Conservation (phyloP, 2,113 vertebrate genomes). For the Callaeas wilsoni region DNA sequence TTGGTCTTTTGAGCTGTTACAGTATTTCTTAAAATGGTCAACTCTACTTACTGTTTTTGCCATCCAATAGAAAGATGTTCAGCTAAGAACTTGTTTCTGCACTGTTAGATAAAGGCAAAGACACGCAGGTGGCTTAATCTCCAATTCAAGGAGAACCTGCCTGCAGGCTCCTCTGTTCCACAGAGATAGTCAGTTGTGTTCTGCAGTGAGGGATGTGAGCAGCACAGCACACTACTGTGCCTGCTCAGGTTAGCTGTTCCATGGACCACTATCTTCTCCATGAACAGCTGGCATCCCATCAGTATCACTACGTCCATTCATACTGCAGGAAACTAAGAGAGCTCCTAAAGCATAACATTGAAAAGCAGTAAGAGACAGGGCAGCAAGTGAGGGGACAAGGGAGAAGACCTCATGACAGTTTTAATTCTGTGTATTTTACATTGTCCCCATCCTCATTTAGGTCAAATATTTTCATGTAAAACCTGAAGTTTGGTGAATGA, state of each 20-base stretch:
- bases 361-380: background rate
- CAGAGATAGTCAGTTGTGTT: background rate
- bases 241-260: background rate
- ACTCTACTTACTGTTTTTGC: background rate
- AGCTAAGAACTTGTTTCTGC: background rate
- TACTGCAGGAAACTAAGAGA: background rate
- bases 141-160: fast-evolving
- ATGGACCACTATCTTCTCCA: background rate
- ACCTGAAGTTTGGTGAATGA: background rate
- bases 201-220: background rate
- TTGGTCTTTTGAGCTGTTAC: background rate
- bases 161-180: background rate
- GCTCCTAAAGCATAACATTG: background rate
- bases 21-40: background rate
- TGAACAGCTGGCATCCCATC: background rate
- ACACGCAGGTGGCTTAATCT: background rate
- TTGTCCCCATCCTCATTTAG: background rate
- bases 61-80: background rate
- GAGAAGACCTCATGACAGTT: fast-evolving
- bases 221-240: background rate
- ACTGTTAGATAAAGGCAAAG: background rate
- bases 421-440: background rate
- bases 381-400: background rate
- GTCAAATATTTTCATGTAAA: background rate
- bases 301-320: background rate